Conservation (phyloP, 1,140 invertebrate species). For the Cherax quadricarinatus region DNA sequence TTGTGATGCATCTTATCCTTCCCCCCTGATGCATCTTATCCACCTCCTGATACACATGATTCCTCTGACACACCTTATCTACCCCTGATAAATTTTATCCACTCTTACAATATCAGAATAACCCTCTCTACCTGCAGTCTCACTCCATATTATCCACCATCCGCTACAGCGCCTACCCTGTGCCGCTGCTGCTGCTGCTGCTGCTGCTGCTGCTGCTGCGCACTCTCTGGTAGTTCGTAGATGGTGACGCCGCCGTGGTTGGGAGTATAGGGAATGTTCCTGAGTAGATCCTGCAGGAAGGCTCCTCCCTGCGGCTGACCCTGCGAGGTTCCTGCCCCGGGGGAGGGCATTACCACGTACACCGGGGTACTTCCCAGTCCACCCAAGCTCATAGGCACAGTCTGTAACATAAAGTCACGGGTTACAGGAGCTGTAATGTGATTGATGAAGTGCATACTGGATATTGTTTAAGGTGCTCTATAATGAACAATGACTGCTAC, state of each 20-base stretch:
- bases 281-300: slow-evolving; percentile 41
- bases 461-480: no score
- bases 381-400: slow-evolving; percentile 22
- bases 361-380: slow-evolving; percentile 44
- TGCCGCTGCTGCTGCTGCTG: not conserved
- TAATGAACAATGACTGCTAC: no score
- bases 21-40: no score
- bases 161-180: not conserved
- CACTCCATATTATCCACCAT: no score
- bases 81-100: no score
- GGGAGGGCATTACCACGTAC: slow-evolving; percentile 53
- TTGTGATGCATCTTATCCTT: no score
- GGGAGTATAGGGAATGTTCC: slow-evolving; percentile 40
- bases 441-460: no score
- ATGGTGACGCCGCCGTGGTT: slow-evolving; percentile 39
- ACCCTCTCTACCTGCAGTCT: no score
- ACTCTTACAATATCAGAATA: no score
- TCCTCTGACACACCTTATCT: no score
- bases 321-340: not conserved
- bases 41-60: no score
- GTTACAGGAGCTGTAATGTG: not conserved
- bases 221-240: slow-evolving; percentile 46
- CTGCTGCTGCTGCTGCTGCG: not conserved
- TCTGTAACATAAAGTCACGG: not conserved
- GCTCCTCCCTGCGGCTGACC: not conserved